Conservation (phyloP, 2,113 vertebrate genomes). For the Sturnira hondurensis region DNA sequence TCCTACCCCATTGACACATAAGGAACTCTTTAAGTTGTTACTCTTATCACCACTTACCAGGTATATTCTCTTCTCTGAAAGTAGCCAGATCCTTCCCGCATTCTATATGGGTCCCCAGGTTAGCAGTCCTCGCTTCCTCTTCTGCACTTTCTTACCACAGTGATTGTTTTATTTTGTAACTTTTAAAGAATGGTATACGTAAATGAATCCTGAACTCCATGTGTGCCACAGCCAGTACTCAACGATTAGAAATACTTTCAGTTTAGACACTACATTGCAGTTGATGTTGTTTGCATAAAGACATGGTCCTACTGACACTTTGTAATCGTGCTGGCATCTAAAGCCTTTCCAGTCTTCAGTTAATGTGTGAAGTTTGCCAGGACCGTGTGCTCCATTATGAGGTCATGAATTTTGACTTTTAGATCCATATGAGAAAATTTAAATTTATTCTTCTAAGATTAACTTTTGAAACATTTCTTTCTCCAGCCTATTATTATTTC, state of each 20-base stretch:
- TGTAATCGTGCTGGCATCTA: neutral
- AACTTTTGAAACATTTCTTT: neutral
- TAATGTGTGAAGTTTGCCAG: neutral
- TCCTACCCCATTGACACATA: neutral
- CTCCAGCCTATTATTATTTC: neutral
- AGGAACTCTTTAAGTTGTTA: neutral
- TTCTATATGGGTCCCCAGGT: neutral
- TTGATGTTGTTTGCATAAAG: neutral
- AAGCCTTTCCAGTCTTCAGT: neutral
- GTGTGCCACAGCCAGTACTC: neutral
- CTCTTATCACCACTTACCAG: neutral
- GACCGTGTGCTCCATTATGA: neutral
- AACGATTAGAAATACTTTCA: neutral
- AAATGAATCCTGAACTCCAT: neutral
- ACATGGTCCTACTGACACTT: neutral
- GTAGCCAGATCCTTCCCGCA: neutral
- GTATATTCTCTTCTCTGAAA: neutral
- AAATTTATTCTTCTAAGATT: neutral
- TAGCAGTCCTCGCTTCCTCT: neutral
- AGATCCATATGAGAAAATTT: neutral
- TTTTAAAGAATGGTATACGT: neutral
- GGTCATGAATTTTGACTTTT: neutral
- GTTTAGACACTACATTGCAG: neutral
- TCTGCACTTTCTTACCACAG: neutral
- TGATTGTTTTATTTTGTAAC: neutral